phyloP scores from a whole-genome alignment of 2,797 vertebrate genomes.

The Craterocephalus amniculus region DNA sequence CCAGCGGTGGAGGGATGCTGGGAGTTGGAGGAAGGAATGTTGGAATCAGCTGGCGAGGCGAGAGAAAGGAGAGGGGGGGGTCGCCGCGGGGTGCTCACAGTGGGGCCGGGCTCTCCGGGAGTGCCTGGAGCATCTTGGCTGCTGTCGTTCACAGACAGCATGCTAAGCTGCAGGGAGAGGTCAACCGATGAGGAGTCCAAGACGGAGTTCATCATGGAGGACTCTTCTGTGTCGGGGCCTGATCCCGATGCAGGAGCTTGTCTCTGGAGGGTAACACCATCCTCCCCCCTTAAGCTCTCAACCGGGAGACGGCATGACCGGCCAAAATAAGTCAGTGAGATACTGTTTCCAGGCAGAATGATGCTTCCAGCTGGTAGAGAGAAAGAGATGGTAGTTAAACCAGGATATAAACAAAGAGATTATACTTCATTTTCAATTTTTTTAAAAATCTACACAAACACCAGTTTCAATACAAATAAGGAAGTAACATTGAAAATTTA shows the following conservation, averaged over 20 bases:
- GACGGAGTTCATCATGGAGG: conserved; percentile 37
- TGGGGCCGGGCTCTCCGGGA: conserved; percentile 35
- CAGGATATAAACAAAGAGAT: too few species aligned
- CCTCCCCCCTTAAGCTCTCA: conserved; percentile 85
- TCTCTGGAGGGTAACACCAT: conserved; percentile 78
- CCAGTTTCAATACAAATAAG: not conserved
- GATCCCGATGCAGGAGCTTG: conserved; percentile 3
- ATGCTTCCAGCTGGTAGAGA: conserved; percentile 91
- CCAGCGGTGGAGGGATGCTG: conserved; percentile 37
- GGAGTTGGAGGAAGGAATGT: conserved; percentile 46
- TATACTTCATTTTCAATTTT: too few species aligned
- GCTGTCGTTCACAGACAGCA: conserved; percentile 79
- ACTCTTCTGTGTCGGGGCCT: conserved; percentile 45
- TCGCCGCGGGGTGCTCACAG: conserved; percentile 80
- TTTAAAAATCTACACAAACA: too few species aligned
- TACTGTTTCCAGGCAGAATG: conserved; percentile 87
- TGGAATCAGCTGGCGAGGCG: conserved; percentile 50
- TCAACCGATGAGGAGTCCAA: conserved; percentile 78
- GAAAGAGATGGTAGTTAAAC: too few species aligned
- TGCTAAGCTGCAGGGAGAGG: conserved; percentile 85
- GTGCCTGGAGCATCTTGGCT: not conserved
- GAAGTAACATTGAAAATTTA: too few species aligned
- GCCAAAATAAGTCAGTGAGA: conserved; percentile 89
- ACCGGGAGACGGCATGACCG: conserved; percentile 83
- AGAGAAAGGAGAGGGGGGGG: not conserved